These are phyloP conservation scores for Diadophis punctatus DNA, from an alignment of 2,113 vertebrate species.

Conservation along the genomic window DNA sequence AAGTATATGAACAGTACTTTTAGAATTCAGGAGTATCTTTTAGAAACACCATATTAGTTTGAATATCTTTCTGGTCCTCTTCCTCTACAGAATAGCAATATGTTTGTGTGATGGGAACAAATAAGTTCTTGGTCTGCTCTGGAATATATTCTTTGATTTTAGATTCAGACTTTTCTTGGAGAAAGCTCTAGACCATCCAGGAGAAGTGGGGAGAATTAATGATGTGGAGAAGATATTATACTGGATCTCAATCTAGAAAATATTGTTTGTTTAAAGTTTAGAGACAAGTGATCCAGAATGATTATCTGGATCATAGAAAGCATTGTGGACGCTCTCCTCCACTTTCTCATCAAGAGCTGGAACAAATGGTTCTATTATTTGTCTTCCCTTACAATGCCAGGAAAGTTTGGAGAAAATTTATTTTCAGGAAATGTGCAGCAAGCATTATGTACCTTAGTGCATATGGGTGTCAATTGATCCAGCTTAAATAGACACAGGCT, in stretches of 20 bases:
- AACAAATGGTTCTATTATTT: background rate
- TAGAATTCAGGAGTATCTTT: slow-evolving; percentile 28
- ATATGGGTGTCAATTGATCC: background rate
- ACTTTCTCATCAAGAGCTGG: background rate
- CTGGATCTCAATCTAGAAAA: background rate
- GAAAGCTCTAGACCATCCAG: background rate
- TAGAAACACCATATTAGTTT: background rate
- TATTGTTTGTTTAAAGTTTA: background rate
- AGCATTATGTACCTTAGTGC: background rate
- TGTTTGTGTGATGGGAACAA: background rate
- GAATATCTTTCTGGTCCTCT: slow-evolving; percentile 4
- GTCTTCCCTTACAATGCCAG: background rate
- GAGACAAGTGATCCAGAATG: background rate
- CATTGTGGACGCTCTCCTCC: background rate
- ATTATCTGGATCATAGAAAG: background rate
- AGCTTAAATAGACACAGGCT: no score
- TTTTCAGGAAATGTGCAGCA: background rate
- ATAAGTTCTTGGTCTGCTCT: background rate
- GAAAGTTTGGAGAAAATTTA: background rate
- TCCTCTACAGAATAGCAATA: background rate
- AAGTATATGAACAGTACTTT: slow-evolving; percentile 75
- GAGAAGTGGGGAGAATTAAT: background rate
- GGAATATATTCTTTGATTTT: background rate
- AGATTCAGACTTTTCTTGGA: background rate
- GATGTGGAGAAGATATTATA: background rate